Evolutionary conservation across 1,140 invertebrate genomes (phyloP).

Genomic region (Samia ricini): DNA sequence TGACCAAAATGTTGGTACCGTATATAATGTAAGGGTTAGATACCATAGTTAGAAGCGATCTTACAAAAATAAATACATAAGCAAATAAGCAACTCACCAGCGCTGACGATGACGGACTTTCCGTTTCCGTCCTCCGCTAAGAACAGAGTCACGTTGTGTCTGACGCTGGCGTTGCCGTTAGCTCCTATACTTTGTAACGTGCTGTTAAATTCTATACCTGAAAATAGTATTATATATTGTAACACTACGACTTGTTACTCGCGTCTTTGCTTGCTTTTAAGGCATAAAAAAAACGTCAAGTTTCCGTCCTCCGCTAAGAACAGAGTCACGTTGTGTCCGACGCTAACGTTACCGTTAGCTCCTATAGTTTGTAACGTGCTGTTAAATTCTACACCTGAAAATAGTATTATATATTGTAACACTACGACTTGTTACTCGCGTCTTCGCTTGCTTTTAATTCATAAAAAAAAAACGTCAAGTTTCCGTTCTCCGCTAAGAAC

Average conservation of each 20-base stretch:
- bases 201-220: conserved; percentile 73
- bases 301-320: conserved; percentile 74
- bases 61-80: too few relatives aligned
- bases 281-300: too few relatives aligned
- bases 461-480: too few relatives aligned
- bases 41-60: too few relatives aligned
- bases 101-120: conserved; percentile 72
- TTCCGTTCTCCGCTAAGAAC: conserved; percentile 72
- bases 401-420: too few relatives aligned
- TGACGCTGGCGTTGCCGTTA: conserved; percentile 40
- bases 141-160: conserved; percentile 66
- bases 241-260: too few relatives aligned
- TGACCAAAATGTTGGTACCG: too few relatives aligned
- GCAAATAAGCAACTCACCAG: conserved; percentile 42
- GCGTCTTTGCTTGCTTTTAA: too few relatives aligned
- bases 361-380: conserved; percentile 56
- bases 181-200: conserved; percentile 53
- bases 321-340: conserved; percentile 65
- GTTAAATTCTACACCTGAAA: conserved; percentile 71
- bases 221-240: too few relatives aligned
- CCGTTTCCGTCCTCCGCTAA: conserved; percentile 74
- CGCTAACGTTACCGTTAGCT: conserved; percentile 34
- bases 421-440: too few relatives aligned
- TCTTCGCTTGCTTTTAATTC: too few relatives aligned
- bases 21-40: too few relatives aligned